Conservation (phyloP, 2,113 vertebrate genomes). For the Heliornis fulica region DNA sequence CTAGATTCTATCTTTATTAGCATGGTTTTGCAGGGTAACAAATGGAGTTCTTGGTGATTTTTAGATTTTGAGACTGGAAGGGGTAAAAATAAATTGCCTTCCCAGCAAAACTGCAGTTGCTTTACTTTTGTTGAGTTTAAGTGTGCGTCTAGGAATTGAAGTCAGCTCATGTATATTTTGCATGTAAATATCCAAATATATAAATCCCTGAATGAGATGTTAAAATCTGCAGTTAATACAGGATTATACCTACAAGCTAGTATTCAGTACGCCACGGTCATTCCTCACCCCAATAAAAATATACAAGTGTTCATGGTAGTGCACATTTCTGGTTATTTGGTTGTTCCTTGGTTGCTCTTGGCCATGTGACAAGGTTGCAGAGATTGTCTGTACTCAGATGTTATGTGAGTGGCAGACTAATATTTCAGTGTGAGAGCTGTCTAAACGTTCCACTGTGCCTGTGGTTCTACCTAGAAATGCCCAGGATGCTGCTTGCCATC, state of each 20-base stretch:
- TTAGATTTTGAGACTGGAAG: background rate
- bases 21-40: background rate
- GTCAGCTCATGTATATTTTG: background rate
- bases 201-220: background rate
- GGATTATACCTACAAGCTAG: background rate
- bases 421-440: background rate
- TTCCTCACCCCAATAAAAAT: background rate
- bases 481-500: background rate
- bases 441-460: slow-evolving; percentile 27
- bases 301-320: background rate
- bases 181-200: background rate
- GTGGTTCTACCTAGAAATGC: slow-evolving; percentile 12
- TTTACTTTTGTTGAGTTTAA: slow-evolving; percentile 13
- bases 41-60: slow-evolving; percentile 19
- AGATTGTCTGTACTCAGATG: background rate
- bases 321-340: background rate
- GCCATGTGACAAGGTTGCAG: background rate
- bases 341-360: background rate
- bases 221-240: background rate
- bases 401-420: background rate
- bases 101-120: background rate
- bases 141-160: background rate
- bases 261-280: background rate
- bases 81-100: background rate
- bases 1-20: background rate